Percentiles rank a stretch among this genome's conserved stretches.
phyloP scores from a whole-genome alignment of 1,140 invertebrate genomes.

The Scaptomyza montana region DNA sequence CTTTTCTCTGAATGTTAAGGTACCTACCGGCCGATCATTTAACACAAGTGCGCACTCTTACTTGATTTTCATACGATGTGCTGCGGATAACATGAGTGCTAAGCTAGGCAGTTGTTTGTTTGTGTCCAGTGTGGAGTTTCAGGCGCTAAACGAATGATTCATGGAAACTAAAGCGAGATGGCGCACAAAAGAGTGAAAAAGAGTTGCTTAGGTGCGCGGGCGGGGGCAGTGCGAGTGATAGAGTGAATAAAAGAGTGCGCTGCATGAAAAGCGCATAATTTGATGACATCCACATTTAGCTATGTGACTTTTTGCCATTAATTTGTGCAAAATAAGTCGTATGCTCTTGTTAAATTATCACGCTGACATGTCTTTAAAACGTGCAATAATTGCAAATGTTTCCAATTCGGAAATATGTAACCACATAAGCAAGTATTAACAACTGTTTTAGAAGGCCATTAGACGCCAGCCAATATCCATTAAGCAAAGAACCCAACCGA shows the following conservation, averaged over 20 bases:
- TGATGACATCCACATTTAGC: constrained; percentile 34
- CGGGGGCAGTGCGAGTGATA: too few relatives aligned
- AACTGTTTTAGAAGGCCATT: constrained; percentile 18
- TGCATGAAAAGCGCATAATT: constrained; percentile 25
- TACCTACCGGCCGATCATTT: not conserved
- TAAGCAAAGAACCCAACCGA: not conserved
- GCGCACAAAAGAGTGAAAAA: not conserved
- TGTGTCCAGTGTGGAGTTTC: constrained; percentile 18
- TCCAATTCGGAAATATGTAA: constrained; percentile 47
- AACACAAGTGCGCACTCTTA: not conserved
- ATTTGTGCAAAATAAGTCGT: constrained; percentile 25
- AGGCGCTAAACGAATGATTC: constrained; percentile 39
- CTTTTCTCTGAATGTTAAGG: not conserved
- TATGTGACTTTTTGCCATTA: constrained; percentile 47
- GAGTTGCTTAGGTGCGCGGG: not conserved
- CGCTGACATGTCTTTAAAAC: constrained; percentile 45
- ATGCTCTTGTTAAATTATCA: constrained; percentile 37
- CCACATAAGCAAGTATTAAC: constrained; percentile 14
- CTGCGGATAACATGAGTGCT: constrained; percentile 10
- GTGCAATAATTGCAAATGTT: constrained; percentile 51
- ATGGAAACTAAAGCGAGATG: constrained; percentile 4
- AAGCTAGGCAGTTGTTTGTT: constrained; percentile 8
- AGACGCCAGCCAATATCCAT: constrained; percentile 10
- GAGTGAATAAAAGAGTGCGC: too few relatives aligned
- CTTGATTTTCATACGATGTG: not conserved